Evolutionary conservation across 2,113 vertebrate species (phyloP), one percentile per base, ranked within the genome.

Genomic region (Phalacrocorax carbo): DNA sequence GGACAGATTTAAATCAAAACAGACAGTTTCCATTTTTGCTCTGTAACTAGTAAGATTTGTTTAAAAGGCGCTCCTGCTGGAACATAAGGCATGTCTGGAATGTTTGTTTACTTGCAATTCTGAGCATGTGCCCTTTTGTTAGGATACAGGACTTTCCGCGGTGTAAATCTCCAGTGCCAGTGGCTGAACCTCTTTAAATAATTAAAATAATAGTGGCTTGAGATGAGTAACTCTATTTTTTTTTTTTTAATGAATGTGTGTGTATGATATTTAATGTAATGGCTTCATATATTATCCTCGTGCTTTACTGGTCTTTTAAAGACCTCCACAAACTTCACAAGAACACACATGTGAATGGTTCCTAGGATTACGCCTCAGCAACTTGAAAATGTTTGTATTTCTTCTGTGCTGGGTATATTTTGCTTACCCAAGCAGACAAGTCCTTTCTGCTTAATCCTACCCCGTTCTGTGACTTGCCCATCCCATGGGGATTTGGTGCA

Each of bases 21-120:
- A 98, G 98, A 98, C 97, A 98, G 97, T 97, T 98, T 97, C 94
- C 96, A 97, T 97, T 98, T 98, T 98, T 98, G 94, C 90, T 98
- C 97, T 96, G 95, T 97, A 98, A 97, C 97, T 97, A 94, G 93
- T 93, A 97, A 98, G 96, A 97, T 96, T 97, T 97, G 92, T 96
- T 98, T 96, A 95, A 98, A 98, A 97, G 94, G 76, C 55, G 7
- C 97, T 93, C 88, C 95, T 96, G 82, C 93, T 97, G 94, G 92
- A 97, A 96, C 94, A 94, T 88, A 92, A 93, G 96, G 93, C 95
- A 96, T 21, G 79, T 86, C 95, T 95, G 70, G 95, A 97, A 97
- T 97, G 94, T 94, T 80, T 97, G 94, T 97, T 98, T 98, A 93
- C 95, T 97, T 91, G 93, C 91, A 12, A 73, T 92, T 95, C 88